Evolutionary conservation across 2,797 vertebrate species (phyloP), one percentile per base, ranked within the genome.

Genomic region (Cyprinella venusta): DNA sequence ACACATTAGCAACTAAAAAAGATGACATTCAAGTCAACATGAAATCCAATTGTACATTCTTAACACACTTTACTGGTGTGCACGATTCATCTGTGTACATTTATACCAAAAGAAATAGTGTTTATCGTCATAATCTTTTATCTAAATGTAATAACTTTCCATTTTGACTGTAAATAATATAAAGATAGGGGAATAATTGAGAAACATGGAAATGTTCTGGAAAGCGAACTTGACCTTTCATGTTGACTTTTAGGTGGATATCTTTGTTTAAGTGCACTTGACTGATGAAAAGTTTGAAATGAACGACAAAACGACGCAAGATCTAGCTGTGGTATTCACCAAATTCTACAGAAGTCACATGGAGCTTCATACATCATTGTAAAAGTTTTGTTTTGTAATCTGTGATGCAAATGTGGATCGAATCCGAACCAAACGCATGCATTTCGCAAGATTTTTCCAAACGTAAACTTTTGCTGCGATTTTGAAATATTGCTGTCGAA

Each of bases 171-270:
- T 36, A 54, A 74, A 74, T 13, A 33, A 48, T 48, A 48, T 67
- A 48, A 71, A 71, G 15, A 30, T 48, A 10, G 68, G 16, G n/a
- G 7, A 70, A 19, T 19, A 9, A 52, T 7, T 19, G 24, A 26
- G 24, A 24, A 69, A 69, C n/a, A 24, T 38, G 50, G 19, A n/a
- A 36, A 40, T 42, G 8, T 26, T 50, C 48, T 42, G n/a, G 24
- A 30, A 19, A 16, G 24, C 13, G 24, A 42, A 63, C 21, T 9
- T 69, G 5, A 13, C 2, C 1, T 42, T 45, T 59, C 4, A 59
- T 70, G 18, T 80, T 21, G n/a, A 80, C 24, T 69, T 54, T 26
- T 19, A 76, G 74, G n/a, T 76, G 13, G 61, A 59, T 7, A 40
- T 61, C 40, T 45, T 18, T 12, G 33, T 3, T n/a, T 1, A 54